Evolutionary conservation across 1,140 invertebrate genomes (phyloP), one percentile per base, ranked within the genome.

Genomic region (Venturia canescens): DNA sequence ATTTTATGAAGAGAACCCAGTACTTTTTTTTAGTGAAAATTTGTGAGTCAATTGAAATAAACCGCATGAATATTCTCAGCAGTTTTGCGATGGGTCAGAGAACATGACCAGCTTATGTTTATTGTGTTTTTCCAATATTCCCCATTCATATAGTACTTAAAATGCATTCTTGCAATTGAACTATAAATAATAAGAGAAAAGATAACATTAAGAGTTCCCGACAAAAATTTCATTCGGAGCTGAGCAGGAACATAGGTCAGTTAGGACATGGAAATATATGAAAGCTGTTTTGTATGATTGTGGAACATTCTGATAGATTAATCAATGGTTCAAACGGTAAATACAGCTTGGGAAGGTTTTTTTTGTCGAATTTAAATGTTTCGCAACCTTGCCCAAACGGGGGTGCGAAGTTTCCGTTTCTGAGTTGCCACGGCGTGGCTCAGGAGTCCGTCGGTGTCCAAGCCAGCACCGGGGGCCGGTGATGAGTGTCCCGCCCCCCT

Each of bases 371-470:
- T 85, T 75, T 90, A 44, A 82, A 82, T 83, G 71, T 82, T 88
- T 90, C 89, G 93, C 92, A 94, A 95, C 92, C 95, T 94, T 91
- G 94, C 94, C 95, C 95, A 95, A 88, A 95, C 94, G 87, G 95
- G 95, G 89, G 94, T 95, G 91, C 94, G 94, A 90, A 95, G 94
- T 86, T 94, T 94, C 90, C 94, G 93, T 92, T 93, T 93, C 92
- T 94, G 94, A 84, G 89, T 91, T 83, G 92, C 91, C 87, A 91
- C 87, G 76, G 86, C 88, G 85, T 91, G 90, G 88, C 89, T 86
- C 87, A 90, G 89, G 87, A 86, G 87, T 91, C 89, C 89, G 82
- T 91, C 89, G 87, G 89, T 76, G 88, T 90, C 90, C 88, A 90
- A 87, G 87, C 85, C 85, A 85, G 84, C 87, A 74, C 84, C 85